These are phyloP conservation scores for Netelia fuscicornis DNA, from an alignment of 2,888 invertebrate species.

Conservation along the genomic window DNA sequence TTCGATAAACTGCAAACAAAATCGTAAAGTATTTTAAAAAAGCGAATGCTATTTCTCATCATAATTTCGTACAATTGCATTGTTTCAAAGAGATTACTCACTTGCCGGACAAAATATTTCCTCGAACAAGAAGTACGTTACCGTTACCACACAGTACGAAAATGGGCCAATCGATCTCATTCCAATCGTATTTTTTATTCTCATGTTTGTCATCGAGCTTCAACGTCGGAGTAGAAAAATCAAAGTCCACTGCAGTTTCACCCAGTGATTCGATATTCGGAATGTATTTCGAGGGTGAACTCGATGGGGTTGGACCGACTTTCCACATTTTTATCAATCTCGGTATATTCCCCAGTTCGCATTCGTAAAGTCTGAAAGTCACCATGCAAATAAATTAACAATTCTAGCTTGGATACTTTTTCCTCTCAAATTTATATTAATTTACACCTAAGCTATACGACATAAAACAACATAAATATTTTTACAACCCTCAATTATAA, in stretches of 20 bases:
- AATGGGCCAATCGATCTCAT: conserved; percentile 89
- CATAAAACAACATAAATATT: too few relatives aligned
- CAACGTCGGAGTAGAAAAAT: conserved; percentile 88
- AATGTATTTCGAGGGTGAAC: conserved; percentile 78
- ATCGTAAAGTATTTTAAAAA: conserved; percentile 7
- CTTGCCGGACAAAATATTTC: conserved; percentile 85
- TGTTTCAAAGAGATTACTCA: conserved; percentile 74
- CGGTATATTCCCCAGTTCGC: conserved; percentile 81
- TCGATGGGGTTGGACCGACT: conserved; percentile 84
- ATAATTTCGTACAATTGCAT: conserved; percentile 1
- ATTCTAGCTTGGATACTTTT: too few relatives aligned
- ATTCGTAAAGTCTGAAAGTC: conserved; percentile 82
- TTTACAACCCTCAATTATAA: too few relatives aligned
- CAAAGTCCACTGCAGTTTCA: conserved; percentile 95
- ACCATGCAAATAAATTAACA: too few relatives aligned
- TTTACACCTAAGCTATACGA: too few relatives aligned
- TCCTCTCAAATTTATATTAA: too few relatives aligned
- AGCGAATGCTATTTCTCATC: neutral
- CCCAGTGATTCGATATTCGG: conserved; percentile 88
- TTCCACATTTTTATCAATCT: conserved; percentile 85
- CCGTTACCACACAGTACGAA: conserved; percentile 94
- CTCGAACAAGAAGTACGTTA: conserved; percentile 88
- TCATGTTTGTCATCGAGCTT: conserved; percentile 65
- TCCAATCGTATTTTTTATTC: conserved; percentile 77
- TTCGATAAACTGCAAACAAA: conserved; percentile 72